These are phyloP conservation scores for Aspidoscelis tigris DNA, from an alignment of 2,113 vertebrate genomes.

Conservation along the genomic window DNA sequence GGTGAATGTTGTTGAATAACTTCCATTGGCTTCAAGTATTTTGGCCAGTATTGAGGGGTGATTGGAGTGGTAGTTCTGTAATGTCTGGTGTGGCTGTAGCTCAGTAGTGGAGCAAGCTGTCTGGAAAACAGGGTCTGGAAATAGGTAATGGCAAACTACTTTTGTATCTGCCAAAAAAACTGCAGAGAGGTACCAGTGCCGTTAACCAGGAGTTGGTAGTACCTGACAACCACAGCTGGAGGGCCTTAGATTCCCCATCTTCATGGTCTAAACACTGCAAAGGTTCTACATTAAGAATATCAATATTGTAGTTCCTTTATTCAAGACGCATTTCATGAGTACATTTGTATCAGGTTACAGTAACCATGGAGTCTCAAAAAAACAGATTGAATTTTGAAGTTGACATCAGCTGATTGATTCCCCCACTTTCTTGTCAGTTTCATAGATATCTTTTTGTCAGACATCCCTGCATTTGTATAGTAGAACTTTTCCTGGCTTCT, in stretches of 20 bases:
- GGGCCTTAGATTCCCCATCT: background rate
- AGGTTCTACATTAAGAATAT: background rate
- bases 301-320: no score
- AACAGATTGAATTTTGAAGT: background rate
- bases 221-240: background rate
- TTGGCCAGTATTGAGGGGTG: background rate
- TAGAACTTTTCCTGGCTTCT: background rate
- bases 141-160: no score
- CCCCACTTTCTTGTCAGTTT: no score
- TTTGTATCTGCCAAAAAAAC: no score
- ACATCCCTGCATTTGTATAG: no score
- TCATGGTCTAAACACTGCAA: background rate
- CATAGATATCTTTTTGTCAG: no score
- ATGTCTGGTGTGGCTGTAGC: background rate
- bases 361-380: background rate
- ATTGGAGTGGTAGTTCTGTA: background rate
- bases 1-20: background rate
- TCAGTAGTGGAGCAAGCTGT: no score
- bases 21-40: background rate
- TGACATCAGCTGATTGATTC: background rate
- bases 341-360: background rate
- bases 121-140: no score
- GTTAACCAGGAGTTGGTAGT: no score
- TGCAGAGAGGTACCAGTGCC: no score
- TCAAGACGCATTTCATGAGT: no score